These are phyloP conservation scores for Crypturellus tataupa DNA, from an alignment of 2,797 vertebrate species.

Conservation along the genomic window DNA sequence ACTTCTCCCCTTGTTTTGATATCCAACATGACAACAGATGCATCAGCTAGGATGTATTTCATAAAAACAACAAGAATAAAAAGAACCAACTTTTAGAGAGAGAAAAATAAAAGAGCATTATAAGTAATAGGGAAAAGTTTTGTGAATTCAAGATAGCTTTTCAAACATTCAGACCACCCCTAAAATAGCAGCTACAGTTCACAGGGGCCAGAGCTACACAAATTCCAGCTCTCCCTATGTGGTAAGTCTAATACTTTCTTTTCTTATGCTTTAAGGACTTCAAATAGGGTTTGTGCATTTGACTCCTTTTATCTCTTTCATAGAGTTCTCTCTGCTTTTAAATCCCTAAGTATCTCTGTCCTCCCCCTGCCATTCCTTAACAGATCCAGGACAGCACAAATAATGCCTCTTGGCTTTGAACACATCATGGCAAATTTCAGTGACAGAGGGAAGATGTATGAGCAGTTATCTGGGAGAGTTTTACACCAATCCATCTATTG, in stretches of 20 bases:
- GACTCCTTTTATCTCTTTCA: slow-evolving; percentile 78
- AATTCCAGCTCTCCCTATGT: slow-evolving; percentile 75
- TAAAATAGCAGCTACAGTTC: slow-evolving; percentile 76
- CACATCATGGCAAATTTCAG: slow-evolving; percentile 75
- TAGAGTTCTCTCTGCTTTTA: slow-evolving; percentile 75
- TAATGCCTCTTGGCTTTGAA: slow-evolving; percentile 77
- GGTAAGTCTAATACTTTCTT: slow-evolving; percentile 78
- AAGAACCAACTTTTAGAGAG: not conserved
- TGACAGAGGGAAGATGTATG: slow-evolving; percentile 72
- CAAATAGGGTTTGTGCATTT: slow-evolving; percentile 77
- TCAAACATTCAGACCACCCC: slow-evolving; percentile 65
- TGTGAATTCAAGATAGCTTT: slow-evolving; percentile 59
- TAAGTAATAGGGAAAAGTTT: slow-evolving; percentile 61
- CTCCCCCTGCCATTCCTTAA: slow-evolving; percentile 76
- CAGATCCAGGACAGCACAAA: slow-evolving; percentile 78
- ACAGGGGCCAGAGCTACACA: slow-evolving; percentile 73
- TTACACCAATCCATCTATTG: slow-evolving; percentile 78
- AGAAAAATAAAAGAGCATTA: not conserved
- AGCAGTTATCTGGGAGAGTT: slow-evolving; percentile 76
- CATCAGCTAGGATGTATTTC: not conserved
- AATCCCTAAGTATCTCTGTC: slow-evolving; percentile 76
- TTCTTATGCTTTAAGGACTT: slow-evolving; percentile 76
- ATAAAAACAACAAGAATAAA: slow-evolving; percentile 1
- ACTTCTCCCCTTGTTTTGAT: not conserved
- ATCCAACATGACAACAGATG: not conserved